Base-by-base conservation (phyloP, 92 coral and sea anemone species). In the Siderastrea siderea region DNA sequence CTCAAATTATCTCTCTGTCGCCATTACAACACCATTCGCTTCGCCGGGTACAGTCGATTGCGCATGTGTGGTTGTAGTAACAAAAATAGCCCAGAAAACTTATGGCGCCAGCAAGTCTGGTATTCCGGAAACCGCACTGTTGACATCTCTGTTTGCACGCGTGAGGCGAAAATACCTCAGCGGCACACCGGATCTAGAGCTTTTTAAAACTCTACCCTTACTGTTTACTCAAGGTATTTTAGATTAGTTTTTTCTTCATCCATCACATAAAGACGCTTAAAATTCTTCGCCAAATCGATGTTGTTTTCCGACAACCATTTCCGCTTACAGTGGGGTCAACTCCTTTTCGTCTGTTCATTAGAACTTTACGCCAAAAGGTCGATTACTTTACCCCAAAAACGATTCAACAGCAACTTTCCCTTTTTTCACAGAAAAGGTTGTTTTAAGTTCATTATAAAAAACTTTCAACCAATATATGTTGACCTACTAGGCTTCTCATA, bases 91-190 rank as follows among this genome's bases (percentile, higher is more conserved):
- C 62, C 90, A 71, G 68, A 83, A 81, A 74, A 91, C 74, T 49
- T 47, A 6, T 67, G 95, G 95, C 95, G 92, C 95, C 95, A 88
- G 75, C 15, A 11, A 77, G 95, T 92, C 95, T 92, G 46, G 13
- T 0, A 47, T 15, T 63, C 92, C 92, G 95, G 95, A 92, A 92
- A 88, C 47, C 58, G 54, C 15, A 54, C 87, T 61, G 81, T 84
- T 84, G 87, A 84, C 73, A 58, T 50, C 80, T 62, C 53, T 50
- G 74, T 45, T 50, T 16, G 78, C 12, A 44, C 78, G 86, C 86
- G 74, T 63, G 87, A 84, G 87, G 63, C 51, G 60, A 84, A 50
- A 61, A 84, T 84, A 47, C 81, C 73, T 38, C 60, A 44, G 2
- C 43, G n/a, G 15, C 87, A 60, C 11, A 66, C 87, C 80, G 86